These are phyloP conservation scores for Tetraneura akinire DNA, from an alignment of 1,140 invertebrate genomes.

Conservation along the genomic window DNA sequence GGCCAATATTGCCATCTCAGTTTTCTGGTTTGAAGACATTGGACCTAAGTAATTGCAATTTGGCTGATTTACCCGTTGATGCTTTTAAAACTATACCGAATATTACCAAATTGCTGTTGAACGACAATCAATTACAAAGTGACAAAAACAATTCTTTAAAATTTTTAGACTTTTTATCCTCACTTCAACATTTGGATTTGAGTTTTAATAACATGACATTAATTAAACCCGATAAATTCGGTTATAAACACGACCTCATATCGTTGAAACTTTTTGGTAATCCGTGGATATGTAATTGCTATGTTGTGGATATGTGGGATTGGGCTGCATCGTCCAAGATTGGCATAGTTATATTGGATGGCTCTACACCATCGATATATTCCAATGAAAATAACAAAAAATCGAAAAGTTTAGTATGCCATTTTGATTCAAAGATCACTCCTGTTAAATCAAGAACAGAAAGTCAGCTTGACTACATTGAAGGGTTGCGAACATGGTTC, in stretches of 20 bases:
- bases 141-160: constrained; percentile 59
- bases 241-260: constrained; percentile 63
- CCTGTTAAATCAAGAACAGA: constrained; percentile 61
- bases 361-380: constrained; percentile 66
- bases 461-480: constrained; percentile 63
- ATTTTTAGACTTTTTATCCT: constrained; percentile 64
- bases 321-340: constrained; percentile 70
- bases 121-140: constrained; percentile 64
- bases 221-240: constrained; percentile 63
- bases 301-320: constrained; percentile 71
- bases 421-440: constrained; percentile 65
- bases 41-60: constrained; percentile 69
- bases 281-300: constrained; percentile 72
- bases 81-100: constrained; percentile 67
- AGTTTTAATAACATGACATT: constrained; percentile 68
- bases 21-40: constrained; percentile 67
- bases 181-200: constrained; percentile 66
- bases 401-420: constrained; percentile 68
- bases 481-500: constrained; percentile 69
- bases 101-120: constrained; percentile 66
- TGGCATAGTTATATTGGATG: constrained; percentile 67
- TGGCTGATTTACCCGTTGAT: constrained; percentile 65
- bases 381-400: constrained; percentile 64
- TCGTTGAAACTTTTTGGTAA: constrained; percentile 69
- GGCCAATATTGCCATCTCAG: constrained; percentile 67